Evolutionary conservation across 1,140 invertebrate genomes (phyloP).

Genomic region (Aphaenogaster rudis): DNA sequence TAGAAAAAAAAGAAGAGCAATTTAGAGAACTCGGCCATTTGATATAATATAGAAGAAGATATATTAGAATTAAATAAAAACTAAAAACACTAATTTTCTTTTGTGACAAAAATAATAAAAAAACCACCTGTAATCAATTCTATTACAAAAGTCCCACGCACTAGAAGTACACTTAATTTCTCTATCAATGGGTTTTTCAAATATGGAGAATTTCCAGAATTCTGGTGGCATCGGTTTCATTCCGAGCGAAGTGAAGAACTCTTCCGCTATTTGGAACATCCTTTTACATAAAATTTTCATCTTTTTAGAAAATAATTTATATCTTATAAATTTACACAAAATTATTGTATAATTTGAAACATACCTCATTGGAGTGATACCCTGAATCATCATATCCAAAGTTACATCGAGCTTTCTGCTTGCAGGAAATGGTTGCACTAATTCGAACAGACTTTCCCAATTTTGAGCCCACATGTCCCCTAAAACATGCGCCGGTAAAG

Average conservation of each 20-base stretch:
- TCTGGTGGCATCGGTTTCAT: constrained; percentile 92
- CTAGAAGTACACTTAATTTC: constrained; percentile 94
- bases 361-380: constrained; percentile 91
- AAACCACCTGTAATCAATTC: constrained; percentile 92
- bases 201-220: constrained; percentile 93
- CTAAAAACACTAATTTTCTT: not conserved
- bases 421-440: constrained; percentile 93
- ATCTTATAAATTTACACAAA: constrained; percentile 20
- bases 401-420: constrained; percentile 92
- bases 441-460: constrained; percentile 93
- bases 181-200: constrained; percentile 91
- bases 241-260: constrained; percentile 93
- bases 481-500: constrained; percentile 92
- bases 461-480: constrained; percentile 96
- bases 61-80: constrained; percentile 21
- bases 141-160: constrained; percentile 96
- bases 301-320: constrained; percentile 30
- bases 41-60: not conserved
- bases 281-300: constrained; percentile 80
- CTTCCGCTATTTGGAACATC: constrained; percentile 94
- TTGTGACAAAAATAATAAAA: not conserved
- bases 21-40: not conserved
- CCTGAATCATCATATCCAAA: constrained; percentile 91
- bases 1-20: too few species aligned
- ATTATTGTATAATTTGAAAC: not conserved